Evolutionary conservation across 2,888 invertebrate species (phyloP), one percentile per base, ranked within the genome.

Genomic region (Malacosoma neustria): DNA sequence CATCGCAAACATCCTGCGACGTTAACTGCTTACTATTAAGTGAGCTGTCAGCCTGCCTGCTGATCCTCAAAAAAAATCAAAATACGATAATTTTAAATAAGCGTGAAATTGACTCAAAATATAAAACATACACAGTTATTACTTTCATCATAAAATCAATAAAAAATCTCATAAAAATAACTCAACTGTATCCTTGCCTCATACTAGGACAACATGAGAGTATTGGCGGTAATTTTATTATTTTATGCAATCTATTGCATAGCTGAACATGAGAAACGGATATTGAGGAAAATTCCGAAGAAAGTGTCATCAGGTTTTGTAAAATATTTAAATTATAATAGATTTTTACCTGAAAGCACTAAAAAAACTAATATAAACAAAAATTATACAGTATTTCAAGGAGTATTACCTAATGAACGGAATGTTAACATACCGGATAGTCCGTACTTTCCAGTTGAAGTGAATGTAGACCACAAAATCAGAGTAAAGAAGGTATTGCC

Each of bases 401-500:
- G 49, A 0, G 39, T 61, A 1, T 44, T 32, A 4, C 5, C 14
- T 1, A 34, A 34, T 6, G 29, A 45, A 11, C 43, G 39, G 3
- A 35, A 32, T 3, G 3, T 35, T 0, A 42, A 47, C 13, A 43
- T 62, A 0, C 67, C 70, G 0, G 64, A 70, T 1, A 75, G 69
- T 31, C 61, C 60, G 0, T 62, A 60, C 35, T 72, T 74, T 30
- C 57, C 62, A 3, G 22, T 49, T 2, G 58, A 60, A 2, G 38
- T 43, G 2, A 22, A 30, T 3, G 22, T 15, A 2, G 54, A 61
- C 3, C 47, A 50, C 15, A 72, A 63, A 33, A 13, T 48, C 0
- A 61, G 71, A 39, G 59, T 70, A 0, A 74, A 75, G 40, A 81
- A 72, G 48, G 48, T 64, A 4, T 39, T 70, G 9, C 47, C 59